phyloP scores from a whole-genome alignment of 2,888 invertebrate genomes.

The Leptura quadrifasciata region DNA sequence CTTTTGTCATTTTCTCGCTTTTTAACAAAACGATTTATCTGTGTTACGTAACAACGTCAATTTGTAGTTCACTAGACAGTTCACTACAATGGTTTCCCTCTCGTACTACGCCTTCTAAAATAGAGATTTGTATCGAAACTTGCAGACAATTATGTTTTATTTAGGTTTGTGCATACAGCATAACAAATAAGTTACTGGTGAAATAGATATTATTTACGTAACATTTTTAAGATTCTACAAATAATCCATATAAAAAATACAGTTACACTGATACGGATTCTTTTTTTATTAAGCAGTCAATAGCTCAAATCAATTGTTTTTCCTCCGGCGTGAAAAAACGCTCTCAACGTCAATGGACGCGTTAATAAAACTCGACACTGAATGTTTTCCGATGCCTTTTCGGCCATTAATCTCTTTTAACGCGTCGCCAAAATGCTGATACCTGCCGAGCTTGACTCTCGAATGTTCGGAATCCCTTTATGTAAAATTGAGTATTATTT shows the following conservation, averaged over 20 bases:
- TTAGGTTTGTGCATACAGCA: background rate
- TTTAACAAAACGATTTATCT: background rate
- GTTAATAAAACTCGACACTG: background rate
- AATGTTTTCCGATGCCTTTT: slow-evolving; percentile 4
- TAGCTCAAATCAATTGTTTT: background rate
- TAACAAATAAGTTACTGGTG: no score
- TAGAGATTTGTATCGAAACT: background rate
- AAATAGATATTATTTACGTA: no score
- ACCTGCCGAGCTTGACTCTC: slow-evolving; percentile 12
- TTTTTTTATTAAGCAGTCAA: background rate
- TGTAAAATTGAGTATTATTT: slow-evolving; percentile 20
- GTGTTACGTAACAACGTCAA: background rate
- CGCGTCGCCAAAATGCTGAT: slow-evolving; percentile 5
- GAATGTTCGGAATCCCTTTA: slow-evolving; percentile 17
- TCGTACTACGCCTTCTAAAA: background rate
- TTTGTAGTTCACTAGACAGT: background rate
- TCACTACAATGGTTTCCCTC: background rate
- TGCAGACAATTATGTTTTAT: background rate
- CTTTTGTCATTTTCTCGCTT: background rate
- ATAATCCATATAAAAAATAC: no score
- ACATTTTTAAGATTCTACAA: no score
- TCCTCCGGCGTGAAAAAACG: background rate
- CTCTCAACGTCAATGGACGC: background rate
- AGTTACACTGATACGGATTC: background rate
- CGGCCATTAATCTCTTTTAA: slow-evolving; percentile 22